Base-by-base conservation (phyloP, 2,888 invertebrate genomes). In the Troilus luridus region DNA sequence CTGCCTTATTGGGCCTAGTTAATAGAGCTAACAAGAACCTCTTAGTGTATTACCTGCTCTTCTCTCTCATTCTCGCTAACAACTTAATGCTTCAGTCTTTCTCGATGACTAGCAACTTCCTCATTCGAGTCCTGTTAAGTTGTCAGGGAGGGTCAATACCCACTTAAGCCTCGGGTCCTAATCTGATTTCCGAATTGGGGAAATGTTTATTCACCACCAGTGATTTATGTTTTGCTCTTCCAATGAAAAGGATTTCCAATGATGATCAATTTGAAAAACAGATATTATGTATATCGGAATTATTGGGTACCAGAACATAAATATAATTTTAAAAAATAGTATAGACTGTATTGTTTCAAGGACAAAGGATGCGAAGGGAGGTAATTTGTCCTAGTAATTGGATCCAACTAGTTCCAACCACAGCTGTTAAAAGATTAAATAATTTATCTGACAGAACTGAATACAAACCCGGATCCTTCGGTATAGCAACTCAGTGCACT, bases 51-150 rank as follows among this genome's bases (percentile, higher is more conserved):
- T 85, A 85, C 85, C 85, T 81, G 41, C 54, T 7, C 81, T 27
- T 54, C 12, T 56, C 8, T 12, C 56, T 58, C 85, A 12, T 10
- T 85, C 85, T 58, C 85, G n/a, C n/a, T 85, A 58, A 85, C 56
- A 85, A 85, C 85, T 85, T 85, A 85, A 58, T 85, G 85, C 85
- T 85, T 19, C 85, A 14, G 85, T 41, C 85, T 56, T 85, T 85
- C 85, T 56, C 11, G 12, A 21, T 58, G 56, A 14, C 56, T 56
- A 85, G 21, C 56, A n/a, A 85, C 54, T 54, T 85, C 85, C 85
- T 56, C 0, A n/a, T 58, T 58, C 85, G 21, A 14, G 6, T 27
- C 27, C 72, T 27, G 14, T 27, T 72, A 72, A 7, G 27, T 77
- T 77, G 72, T 77, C 72, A 77, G 72, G 17, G 17, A 17, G 72